Conservation (phyloP, 2,113 vertebrate genomes). For the Apodemus speciosus region DNA sequence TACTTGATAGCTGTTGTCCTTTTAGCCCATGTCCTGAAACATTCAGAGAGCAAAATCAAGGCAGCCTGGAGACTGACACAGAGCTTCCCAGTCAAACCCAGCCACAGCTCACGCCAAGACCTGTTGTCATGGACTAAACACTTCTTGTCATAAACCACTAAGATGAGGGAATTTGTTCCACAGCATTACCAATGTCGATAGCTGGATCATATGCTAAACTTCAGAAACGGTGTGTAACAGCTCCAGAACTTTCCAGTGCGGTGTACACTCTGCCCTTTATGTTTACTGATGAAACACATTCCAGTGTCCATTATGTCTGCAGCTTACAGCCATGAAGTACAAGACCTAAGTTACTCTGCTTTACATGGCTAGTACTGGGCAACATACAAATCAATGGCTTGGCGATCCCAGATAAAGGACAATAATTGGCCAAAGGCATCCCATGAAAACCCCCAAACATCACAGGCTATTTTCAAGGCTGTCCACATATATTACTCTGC, state of each 20-base stretch:
- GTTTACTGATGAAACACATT: background rate
- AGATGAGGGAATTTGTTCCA: background rate
- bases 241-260: background rate
- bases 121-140: background rate
- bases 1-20: background rate
- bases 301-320: background rate
- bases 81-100: background rate
- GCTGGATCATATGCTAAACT: background rate
- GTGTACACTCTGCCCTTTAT: background rate
- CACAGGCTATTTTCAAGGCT: background rate
- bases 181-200: background rate
- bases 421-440: background rate
- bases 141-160: background rate
- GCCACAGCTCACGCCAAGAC: background rate
- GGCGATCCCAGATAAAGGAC: background rate
- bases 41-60: background rate
- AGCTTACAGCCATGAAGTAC: background rate
- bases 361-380: background rate
- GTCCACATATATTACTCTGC: background rate
- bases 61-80: too few relatives aligned
- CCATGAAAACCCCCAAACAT: background rate
- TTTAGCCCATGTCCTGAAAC: background rate
- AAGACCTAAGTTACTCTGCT: background rate
- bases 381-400: background rate
- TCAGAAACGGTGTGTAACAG: background rate